Evolutionary conservation across 2,113 vertebrate genomes (phyloP).

Genomic region (Hemibagrus wyckioides): DNA sequence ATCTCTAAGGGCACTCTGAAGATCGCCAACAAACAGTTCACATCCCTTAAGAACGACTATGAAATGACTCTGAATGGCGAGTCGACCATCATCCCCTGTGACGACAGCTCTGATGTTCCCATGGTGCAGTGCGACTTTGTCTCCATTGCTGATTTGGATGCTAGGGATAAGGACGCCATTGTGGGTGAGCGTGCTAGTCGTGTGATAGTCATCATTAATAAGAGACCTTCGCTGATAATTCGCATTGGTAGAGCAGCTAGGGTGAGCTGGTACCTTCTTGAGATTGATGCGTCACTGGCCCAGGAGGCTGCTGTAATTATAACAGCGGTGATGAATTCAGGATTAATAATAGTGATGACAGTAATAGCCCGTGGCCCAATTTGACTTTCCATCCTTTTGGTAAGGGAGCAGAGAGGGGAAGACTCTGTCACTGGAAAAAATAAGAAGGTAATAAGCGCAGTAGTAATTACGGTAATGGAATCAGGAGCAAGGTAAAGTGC

Average conservation of each 20-base stretch:
- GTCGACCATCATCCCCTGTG: slow-evolving; percentile 86
- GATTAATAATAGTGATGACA: slow-evolving; percentile 63
- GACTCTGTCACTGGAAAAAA: slow-evolving; percentile 56
- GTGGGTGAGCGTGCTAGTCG: slow-evolving; percentile 76
- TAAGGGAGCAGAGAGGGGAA: slow-evolving; percentile 49
- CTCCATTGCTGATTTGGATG: slow-evolving; percentile 84
- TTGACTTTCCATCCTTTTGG: slow-evolving; percentile 55
- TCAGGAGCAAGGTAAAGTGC: slow-evolving; percentile 31
- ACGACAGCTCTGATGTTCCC: slow-evolving; percentile 85
- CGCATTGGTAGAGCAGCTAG: slow-evolving; percentile 39
- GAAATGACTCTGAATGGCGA: slow-evolving; percentile 95
- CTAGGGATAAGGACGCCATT: slow-evolving; percentile 81
- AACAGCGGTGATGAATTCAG: slow-evolving; percentile 59
- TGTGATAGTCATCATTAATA: slow-evolving; percentile 44
- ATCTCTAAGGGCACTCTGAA: slow-evolving; percentile 91
- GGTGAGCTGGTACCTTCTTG: not conserved
- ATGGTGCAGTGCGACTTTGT: slow-evolving; percentile 89
- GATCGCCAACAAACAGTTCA: slow-evolving; percentile 97
- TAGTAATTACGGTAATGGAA: slow-evolving; percentile 61
- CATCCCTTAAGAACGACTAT: slow-evolving; percentile 94
- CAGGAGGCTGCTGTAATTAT: slow-evolving; percentile 58
- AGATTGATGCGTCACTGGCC: slow-evolving; percentile 40
- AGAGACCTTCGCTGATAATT: slow-evolving; percentile 47
- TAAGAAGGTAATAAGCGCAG: slow-evolving; percentile 53
- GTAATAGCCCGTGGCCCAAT: slow-evolving; percentile 61